A percentile compares a stretch with the other conserved stretches of the same genome.
phyloP scores from a whole-genome alignment of 2,113 vertebrate genomes.

The Procavia capensis region DNA sequence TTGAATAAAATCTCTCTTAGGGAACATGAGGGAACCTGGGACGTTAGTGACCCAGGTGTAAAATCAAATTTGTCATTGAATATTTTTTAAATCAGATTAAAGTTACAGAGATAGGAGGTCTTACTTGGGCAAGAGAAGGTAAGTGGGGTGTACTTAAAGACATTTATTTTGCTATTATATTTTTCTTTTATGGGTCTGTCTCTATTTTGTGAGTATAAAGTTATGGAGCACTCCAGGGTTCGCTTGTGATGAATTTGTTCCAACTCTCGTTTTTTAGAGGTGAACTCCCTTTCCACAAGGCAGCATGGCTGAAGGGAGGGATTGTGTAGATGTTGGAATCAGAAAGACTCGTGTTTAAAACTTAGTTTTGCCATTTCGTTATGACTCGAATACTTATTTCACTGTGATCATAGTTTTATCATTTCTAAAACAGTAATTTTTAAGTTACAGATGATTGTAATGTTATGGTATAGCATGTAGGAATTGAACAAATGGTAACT shows the following conservation, averaged over 20 bases:
- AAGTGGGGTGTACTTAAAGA: not conserved
- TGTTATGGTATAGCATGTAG: not conserved
- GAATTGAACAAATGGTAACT: not conserved
- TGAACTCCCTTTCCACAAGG: not conserved
- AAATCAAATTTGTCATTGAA: not conserved
- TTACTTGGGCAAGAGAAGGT: not conserved
- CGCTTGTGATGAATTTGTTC: not conserved
- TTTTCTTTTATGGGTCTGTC: not conserved
- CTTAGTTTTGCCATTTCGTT: slow-evolving; percentile 20
- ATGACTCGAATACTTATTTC: not conserved
- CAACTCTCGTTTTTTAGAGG: slow-evolving; percentile 9
- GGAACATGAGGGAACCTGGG: not conserved
- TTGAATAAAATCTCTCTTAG: slow-evolving; percentile 17
- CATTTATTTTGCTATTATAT: not conserved
- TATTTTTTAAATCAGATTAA: not conserved
- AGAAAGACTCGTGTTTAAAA: slow-evolving; percentile 11
- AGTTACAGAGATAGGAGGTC: not conserved
- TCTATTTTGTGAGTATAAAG: slow-evolving; percentile 21
- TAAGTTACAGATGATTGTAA: not conserved
- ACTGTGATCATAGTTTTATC: not conserved
- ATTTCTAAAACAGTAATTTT: slow-evolving; percentile 6
- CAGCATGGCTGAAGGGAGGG: not conserved
- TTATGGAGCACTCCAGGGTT: not conserved
- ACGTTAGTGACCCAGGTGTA: not conserved
- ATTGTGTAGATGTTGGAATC: not conserved